Conservation (phyloP, 2,888 invertebrate genomes). For the Apamea monoglypha region DNA sequence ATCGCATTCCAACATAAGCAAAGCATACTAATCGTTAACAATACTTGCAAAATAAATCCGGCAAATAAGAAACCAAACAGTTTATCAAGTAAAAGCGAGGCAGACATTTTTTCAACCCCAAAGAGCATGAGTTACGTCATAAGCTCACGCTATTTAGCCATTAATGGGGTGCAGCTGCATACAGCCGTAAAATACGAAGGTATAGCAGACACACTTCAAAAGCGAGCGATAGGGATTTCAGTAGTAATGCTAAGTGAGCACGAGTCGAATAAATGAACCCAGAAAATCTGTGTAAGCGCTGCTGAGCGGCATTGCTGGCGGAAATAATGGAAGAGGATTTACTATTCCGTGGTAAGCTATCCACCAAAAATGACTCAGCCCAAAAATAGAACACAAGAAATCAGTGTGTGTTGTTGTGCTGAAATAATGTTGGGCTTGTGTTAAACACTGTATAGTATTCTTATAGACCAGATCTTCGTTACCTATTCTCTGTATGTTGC, state of each 20-base stretch:
- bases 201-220: slow-evolving; percentile 11
- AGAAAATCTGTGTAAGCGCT: not conserved
- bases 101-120: slow-evolving; percentile 58
- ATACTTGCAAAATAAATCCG: slow-evolving; percentile 48
- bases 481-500: slow-evolving; percentile 3
- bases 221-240: slow-evolving; percentile 11
- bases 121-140: slow-evolving; percentile 60
- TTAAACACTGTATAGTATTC: not conserved
- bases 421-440: not conserved
- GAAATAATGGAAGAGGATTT: not conserved
- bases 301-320: not conserved
- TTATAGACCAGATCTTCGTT: not conserved
- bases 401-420: not conserved
- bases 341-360: not conserved
- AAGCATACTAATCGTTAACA: slow-evolving; percentile 45
- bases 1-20: slow-evolving; percentile 38
- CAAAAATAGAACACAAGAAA: not conserved
- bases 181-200: slow-evolving; percentile 20
- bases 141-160: slow-evolving; percentile 66
- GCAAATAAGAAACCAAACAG: slow-evolving; percentile 50
- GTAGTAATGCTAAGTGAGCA: slow-evolving; percentile 14
- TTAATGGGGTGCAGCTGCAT: slow-evolving; percentile 69
- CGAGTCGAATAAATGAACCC: not conserved
- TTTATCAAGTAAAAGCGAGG: slow-evolving; percentile 45
- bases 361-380: not conserved